phyloP scores from a whole-genome alignment of 2,797 vertebrate species.

The Sylvilagus floridanus region DNA sequence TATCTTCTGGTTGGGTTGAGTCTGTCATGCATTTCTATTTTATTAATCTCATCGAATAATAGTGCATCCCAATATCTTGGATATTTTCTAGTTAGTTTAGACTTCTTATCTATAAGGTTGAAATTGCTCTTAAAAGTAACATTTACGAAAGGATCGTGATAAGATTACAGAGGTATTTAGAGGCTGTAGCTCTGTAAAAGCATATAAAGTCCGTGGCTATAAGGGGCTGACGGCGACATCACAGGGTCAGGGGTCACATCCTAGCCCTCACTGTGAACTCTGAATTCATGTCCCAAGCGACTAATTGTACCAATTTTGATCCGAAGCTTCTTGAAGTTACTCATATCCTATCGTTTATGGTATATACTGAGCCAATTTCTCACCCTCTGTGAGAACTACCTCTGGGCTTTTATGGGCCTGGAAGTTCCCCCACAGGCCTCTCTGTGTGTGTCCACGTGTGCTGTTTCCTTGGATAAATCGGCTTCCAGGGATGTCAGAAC shows the following conservation, averaged over 20 bases:
- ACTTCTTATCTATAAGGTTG: background rate
- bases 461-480: background rate
- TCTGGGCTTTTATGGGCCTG: conserved; percentile 1
- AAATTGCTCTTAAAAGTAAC: conserved; percentile 23
- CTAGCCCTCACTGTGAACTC: conserved; percentile 40
- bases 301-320: conserved; percentile 54
- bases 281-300: conserved; percentile 55
- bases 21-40: conserved; percentile 9
- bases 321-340: conserved; percentile 40
- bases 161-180: background rate
- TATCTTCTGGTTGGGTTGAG: background rate
- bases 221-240: background rate
- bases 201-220: background rate
- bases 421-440: background rate
- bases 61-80: background rate
- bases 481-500: background rate
- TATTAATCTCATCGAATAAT: conserved; percentile 21
- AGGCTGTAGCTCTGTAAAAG: background rate
- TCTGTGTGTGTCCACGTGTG: background rate
- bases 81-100: conserved; percentile 12
- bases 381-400: conserved; percentile 46
- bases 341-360: conserved; percentile 58
- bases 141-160: conserved; percentile 34
- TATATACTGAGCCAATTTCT: conserved; percentile 49
- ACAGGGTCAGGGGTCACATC: background rate